Evolutionary conservation across 2,888 invertebrate genomes (phyloP), one percentile per base, ranked within the genome.

Genomic region (Drosophila phalerata): DNA sequence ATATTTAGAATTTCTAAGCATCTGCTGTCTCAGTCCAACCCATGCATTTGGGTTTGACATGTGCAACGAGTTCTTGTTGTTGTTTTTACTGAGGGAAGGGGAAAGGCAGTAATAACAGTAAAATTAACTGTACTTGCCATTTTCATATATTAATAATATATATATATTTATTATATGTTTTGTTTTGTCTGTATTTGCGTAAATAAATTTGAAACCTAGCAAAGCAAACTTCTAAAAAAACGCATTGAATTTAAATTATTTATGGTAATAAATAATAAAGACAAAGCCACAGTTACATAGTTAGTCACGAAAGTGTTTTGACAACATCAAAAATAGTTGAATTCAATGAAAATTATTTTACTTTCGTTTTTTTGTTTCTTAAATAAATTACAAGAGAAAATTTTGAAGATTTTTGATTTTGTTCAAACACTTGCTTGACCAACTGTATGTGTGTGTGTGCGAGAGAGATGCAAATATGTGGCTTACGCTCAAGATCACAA

Each of bases 401-500:
- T 25, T 4, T 4, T 25, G 5, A 25, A 25, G 1, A 28, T 8
- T 30, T 30, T 8, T 9, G 10, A 30, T 30, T 9, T 30, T 8
- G 9, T 30, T 10, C 8, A 30, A 30, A 30, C 9, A 30, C 9
- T 9, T 30, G 1, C 8, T 30, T 30, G 9, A 30, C 30, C 10
- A 1, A 30, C 30, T 30, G 30, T 42, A 19, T 38, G 3, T 70
- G 22, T 40, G n/a, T 32, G 19, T 48, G 30, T 34, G 19, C 28
- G 17, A 5, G 11, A 10, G 17, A 17, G 17, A 15, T 13, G 53
- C 51, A 64, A 74, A 69, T 57, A 69, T 57, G 57, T 57, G 56
- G 61, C 62, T 61, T 71, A 68, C 73, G 77, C 77, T 79, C 73
- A 81, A 89, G 82, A 85, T 85, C 85, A 89, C 88, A 87, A 85